Percentiles rank a stretch among this genome's conserved stretches.
Conservation (phyloP, 2,888 invertebrate species). For the Lasioglossum figueresi region DNA sequence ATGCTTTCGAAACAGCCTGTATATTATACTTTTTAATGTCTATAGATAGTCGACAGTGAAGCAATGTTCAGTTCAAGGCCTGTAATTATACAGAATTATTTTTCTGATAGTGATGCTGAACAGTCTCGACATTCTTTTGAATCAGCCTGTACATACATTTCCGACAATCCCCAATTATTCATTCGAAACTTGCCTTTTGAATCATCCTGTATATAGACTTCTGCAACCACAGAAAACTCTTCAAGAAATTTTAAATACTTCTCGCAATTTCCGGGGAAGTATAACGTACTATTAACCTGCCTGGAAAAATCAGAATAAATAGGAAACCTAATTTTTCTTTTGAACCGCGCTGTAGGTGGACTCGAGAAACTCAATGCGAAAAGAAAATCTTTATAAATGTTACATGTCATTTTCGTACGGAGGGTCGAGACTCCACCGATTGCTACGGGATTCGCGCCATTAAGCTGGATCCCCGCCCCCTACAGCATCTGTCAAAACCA, state of each 20-base stretch:
- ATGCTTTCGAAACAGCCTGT: no score
- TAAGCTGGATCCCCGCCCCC: background rate
- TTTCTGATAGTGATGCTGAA: background rate
- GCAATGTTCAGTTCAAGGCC: no score
- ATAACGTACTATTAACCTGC: no score
- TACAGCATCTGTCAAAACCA: slow-evolving; percentile 9
- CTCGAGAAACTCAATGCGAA: background rate
- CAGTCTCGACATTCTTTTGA: background rate
- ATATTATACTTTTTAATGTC: no score
- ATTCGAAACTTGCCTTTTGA: background rate
- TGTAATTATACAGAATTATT: background rate
- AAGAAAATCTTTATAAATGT: slow-evolving; percentile 4
- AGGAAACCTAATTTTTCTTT: background rate
- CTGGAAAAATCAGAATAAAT: no score
- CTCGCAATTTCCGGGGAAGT: no score
- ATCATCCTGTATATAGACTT: background rate
- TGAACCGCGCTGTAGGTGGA: background rate
- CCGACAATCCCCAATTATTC: background rate
- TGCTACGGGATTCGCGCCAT: background rate
- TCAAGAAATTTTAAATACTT: no score
- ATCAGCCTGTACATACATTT: background rate
- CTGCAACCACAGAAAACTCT: no score
- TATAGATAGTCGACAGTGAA: no score
- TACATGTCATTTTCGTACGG: background rate
- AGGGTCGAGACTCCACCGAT: background rate